Conservation (phyloP, 2,888 invertebrate species). For the Zhengitettix transpicula region DNA sequence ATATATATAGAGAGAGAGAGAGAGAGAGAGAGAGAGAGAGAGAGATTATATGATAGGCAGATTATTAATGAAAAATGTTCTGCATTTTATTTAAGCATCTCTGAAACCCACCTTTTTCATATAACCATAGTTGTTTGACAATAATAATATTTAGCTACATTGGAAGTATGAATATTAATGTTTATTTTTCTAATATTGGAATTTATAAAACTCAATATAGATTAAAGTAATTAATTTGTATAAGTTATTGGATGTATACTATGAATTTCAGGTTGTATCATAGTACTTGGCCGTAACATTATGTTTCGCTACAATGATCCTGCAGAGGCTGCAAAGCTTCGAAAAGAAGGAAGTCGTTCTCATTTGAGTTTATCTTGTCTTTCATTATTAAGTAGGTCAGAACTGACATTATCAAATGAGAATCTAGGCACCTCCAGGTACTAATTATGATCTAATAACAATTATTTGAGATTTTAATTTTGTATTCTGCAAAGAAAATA, state of each 20-base stretch:
- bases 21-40: no score
- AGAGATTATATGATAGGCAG: no score
- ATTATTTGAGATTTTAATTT: no score
- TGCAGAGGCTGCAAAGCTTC: conserved; percentile 67
- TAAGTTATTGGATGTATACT: not conserved
- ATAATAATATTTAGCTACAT: no score
- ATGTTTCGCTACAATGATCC: conserved; percentile 84
- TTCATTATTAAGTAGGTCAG: conserved; percentile 68
- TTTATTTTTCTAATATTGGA: not conserved
- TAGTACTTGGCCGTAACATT: conserved; percentile 58
- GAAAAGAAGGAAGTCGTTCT: conserved; percentile 54
- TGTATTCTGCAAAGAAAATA: no score
- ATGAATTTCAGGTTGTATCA: conserved; percentile 44
- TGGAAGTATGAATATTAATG: no score
- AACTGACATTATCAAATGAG: conserved; percentile 39
- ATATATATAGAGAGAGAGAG: no score
- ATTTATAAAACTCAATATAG: not conserved
- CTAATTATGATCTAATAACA: no score
- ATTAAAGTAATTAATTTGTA: not conserved
- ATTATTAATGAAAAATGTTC: no score
- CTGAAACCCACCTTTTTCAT: no score
- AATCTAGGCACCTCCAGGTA: conserved; percentile 10
- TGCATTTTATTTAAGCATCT: no score
- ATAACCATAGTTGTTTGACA: no score
- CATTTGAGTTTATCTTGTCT: conserved; percentile 62